Percentiles rank a stretch among this genome's conserved stretches.
phyloP scores from a whole-genome alignment of 2,888 invertebrate species.

The Litoditis marina region DNA sequence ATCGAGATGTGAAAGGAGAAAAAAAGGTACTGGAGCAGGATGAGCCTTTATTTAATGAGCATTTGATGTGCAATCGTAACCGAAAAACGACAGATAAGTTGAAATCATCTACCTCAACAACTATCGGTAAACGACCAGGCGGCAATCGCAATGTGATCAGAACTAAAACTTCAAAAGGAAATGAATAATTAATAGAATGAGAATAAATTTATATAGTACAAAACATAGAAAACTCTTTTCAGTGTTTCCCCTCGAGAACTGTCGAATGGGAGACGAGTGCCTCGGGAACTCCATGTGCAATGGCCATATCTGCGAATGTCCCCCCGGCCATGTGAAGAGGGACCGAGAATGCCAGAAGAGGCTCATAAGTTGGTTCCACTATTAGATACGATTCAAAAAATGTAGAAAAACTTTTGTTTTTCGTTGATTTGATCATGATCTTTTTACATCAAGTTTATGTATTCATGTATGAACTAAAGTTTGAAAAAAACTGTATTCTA shows the following conservation, averaged over 20 bases:
- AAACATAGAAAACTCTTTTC: too few species aligned
- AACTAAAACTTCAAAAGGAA: too few species aligned
- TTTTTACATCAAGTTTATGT: neutral
- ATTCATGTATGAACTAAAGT: neutral
- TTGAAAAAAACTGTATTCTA: too few species aligned
- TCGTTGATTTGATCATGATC: neutral
- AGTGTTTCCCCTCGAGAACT: slow-evolving; percentile 12
- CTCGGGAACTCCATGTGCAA: slow-evolving; percentile 38
- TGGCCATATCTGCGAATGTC: slow-evolving; percentile 35
- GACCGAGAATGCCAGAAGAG: slow-evolving; percentile 15
- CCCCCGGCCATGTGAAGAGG: slow-evolving; percentile 11
- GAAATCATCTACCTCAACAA: too few species aligned
- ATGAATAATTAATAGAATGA: too few species aligned
- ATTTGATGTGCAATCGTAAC: too few species aligned
- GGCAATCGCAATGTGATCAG: too few species aligned
- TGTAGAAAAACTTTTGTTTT: neutral
- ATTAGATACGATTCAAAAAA: neutral
- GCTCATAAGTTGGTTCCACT: slow-evolving; percentile 7
- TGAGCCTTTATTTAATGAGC: too few species aligned
- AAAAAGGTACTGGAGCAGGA: slow-evolving; percentile 30
- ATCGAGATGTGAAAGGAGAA: slow-evolving; percentile 20
- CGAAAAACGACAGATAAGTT: too few species aligned
- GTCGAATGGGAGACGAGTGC: slow-evolving; percentile 24
- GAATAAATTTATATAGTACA: too few species aligned
- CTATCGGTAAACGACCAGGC: too few species aligned